Evolutionary conservation across 1,140 invertebrate genomes (phyloP).

Genomic region (Cydia amplana): DNA sequence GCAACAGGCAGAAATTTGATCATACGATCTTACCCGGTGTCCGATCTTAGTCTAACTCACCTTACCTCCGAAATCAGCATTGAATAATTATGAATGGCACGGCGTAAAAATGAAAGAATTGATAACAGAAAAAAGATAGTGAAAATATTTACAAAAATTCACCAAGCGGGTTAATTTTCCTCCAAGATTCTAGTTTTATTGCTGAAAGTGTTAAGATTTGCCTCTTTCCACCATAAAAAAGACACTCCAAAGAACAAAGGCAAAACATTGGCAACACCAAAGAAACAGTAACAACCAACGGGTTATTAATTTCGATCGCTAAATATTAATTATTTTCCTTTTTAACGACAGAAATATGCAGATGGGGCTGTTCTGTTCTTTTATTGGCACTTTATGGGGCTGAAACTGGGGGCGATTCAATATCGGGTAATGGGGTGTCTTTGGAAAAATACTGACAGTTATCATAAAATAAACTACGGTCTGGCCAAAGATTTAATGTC

Average conservation of each 20-base stretch:
- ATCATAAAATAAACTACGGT: constrained; percentile 2
- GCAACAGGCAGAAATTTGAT: too few relatives aligned
- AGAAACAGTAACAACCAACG: constrained; percentile 29
- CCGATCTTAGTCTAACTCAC: too few relatives aligned
- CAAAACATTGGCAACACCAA: constrained; percentile 26
- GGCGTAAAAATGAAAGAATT: too few relatives aligned
- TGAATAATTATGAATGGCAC: too few relatives aligned
- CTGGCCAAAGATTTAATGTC: background rate
- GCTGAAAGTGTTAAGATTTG: background rate
- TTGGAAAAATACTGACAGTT: constrained; percentile 6
- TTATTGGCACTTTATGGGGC: constrained; percentile 34
- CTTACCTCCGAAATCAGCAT: too few relatives aligned
- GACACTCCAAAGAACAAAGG: background rate
- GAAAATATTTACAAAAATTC: too few relatives aligned
- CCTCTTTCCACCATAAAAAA: background rate
- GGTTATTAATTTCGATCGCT: constrained; percentile 32
- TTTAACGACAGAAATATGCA: constrained; percentile 34
- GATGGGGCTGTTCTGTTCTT: constrained; percentile 31
- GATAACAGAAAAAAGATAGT: too few relatives aligned
- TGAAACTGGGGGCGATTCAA: constrained; percentile 33
- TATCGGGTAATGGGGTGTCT: constrained; percentile 25
- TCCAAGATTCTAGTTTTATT: background rate
- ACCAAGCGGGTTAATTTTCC: background rate
- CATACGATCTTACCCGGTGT: too few relatives aligned
- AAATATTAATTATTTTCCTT: constrained; percentile 35